Evolutionary conservation across 2,113 vertebrate species (phyloP).

Genomic region (Protobothrops flavoviridis): DNA sequence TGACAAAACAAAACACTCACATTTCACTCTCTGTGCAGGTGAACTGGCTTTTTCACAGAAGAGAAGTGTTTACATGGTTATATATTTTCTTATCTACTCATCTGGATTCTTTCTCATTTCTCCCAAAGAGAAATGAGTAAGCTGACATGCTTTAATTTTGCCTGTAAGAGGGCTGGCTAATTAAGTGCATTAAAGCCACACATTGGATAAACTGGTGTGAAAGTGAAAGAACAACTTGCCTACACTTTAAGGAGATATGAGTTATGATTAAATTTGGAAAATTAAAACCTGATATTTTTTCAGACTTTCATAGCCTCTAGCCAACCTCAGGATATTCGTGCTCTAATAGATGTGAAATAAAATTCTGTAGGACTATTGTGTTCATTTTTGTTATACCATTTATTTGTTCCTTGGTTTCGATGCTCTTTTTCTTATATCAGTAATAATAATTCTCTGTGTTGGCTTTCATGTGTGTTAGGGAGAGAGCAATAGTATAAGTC

Average conservation of each 20-base stretch:
- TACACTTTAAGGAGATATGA: neutral
- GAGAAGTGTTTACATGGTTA: conserved; percentile 48
- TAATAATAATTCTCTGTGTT: neutral
- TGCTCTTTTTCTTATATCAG: neutral
- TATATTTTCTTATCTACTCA: conserved; percentile 54
- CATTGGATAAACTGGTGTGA: conserved; percentile 7
- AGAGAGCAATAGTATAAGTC: conserved; percentile 49
- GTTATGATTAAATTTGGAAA: neutral
- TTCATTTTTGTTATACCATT: neutral
- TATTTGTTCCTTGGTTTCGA: neutral
- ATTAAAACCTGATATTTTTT: neutral
- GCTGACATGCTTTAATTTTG: conserved; percentile 18
- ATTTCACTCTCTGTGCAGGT: conserved; percentile 54
- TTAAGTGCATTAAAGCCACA: neutral
- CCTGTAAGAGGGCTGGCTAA: conserved; percentile 17
- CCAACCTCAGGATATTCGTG: neutral
- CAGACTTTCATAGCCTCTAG: neutral
- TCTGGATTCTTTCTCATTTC: conserved; percentile 34
- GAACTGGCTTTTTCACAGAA: conserved; percentile 23
- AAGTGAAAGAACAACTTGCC: neutral
- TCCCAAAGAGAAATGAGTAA: conserved; percentile 45
- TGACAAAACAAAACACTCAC: conserved; percentile 19
- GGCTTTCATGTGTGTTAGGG: neutral
- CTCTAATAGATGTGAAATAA: neutral
- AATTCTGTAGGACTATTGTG: neutral